phyloP scores from a whole-genome alignment of 2,888 invertebrate genomes.

The Chorisops tibialis region DNA sequence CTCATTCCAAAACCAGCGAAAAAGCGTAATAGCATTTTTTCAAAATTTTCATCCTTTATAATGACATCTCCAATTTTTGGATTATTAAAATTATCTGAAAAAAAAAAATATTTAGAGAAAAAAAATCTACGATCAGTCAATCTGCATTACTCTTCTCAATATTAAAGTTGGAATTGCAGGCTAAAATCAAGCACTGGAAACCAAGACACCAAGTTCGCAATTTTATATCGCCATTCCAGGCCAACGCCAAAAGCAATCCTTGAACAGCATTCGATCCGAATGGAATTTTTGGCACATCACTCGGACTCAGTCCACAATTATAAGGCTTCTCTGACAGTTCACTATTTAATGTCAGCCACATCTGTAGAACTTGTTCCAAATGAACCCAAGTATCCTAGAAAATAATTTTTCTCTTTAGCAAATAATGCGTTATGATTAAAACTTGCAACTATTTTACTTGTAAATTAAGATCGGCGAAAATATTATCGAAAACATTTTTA shows the following conservation, averaged over 20 bases:
- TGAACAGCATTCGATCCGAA: conserved; percentile 64
- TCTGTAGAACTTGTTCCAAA: conserved; percentile 77
- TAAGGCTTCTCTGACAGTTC: conserved; percentile 50
- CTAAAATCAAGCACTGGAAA: conserved; percentile 66
- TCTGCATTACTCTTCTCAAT: conserved; percentile 35
- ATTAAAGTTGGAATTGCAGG: conserved; percentile 60
- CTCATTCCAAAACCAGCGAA: conserved; percentile 62
- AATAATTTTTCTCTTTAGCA: neutral
- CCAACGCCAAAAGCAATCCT: conserved; percentile 63
- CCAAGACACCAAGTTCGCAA: conserved; percentile 72
- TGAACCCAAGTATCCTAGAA: conserved; percentile 67
- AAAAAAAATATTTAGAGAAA: neutral
- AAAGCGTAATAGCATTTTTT: conserved; percentile 62
- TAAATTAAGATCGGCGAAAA: conserved; percentile 64
- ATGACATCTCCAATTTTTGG: conserved; percentile 57
- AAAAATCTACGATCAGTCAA: neutral
- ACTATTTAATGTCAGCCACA: conserved; percentile 84
- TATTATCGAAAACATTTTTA: conserved; percentile 64
- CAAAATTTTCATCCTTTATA: conserved; percentile 62
- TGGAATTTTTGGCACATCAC: conserved; percentile 61
- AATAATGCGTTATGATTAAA: too few species aligned
- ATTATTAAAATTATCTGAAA: conserved; percentile 39
- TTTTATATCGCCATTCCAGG: conserved; percentile 65
- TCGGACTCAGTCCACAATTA: conserved; percentile 57
- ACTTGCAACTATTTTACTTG: conserved; percentile 52